Evolutionary conservation across 1,140 invertebrate genomes (phyloP).

Genomic region (Fopius arisanus): DNA sequence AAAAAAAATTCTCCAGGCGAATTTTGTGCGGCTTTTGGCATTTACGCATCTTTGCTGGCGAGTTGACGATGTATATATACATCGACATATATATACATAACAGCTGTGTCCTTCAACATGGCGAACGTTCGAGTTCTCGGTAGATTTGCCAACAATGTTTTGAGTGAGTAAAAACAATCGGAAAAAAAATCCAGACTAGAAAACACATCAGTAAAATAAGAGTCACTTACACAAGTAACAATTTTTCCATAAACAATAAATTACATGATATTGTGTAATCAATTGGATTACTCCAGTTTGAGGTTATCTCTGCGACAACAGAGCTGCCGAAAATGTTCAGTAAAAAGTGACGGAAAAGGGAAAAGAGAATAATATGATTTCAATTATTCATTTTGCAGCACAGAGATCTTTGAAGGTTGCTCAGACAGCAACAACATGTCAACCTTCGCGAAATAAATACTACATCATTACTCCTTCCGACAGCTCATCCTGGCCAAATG

Average conservation of each 20-base stretch:
- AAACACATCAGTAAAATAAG: background rate
- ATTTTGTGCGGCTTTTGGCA: too few species aligned
- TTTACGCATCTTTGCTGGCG: too few species aligned
- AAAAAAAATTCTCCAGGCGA: too few species aligned
- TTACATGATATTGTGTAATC: constrained; percentile 11
- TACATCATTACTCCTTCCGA: constrained; percentile 16
- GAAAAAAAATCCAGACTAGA: too few species aligned
- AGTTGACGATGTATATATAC: background rate
- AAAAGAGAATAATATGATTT: background rate
- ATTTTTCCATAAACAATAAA: background rate
- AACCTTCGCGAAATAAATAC: constrained; percentile 15
- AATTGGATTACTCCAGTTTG: background rate
- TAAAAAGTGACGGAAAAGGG: background rate
- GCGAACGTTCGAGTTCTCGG: constrained; percentile 6
- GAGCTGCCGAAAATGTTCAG: background rate
- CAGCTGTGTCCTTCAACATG: background rate
- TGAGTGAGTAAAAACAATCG: background rate
- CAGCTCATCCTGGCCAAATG: constrained; percentile 16
- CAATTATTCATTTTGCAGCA: background rate
- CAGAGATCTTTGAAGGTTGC: background rate
- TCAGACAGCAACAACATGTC: background rate
- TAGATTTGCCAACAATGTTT: background rate
- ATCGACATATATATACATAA: too few species aligned
- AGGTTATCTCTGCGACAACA: background rate
- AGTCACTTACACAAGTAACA: background rate